A percentile compares a stretch with the other conserved stretches of the same genome.
Evolutionary conservation across 2,113 vertebrate genomes (phyloP).

Genomic region (Hemichromis elongatus): DNA sequence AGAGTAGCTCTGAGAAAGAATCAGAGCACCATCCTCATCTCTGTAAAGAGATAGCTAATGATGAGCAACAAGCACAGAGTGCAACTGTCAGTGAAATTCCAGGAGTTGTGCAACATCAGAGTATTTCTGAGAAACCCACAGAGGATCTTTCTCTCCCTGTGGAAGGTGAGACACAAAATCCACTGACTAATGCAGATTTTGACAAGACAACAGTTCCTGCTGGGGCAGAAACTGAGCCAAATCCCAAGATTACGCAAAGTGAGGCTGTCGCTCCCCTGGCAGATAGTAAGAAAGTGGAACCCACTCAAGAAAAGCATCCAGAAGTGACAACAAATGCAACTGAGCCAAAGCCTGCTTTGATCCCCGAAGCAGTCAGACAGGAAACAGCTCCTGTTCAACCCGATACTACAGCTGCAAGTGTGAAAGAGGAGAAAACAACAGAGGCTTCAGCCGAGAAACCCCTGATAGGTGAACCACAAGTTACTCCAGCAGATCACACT

Average conservation of each 20-base stretch:
- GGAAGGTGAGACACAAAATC: constrained; percentile 21
- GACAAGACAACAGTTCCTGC: constrained; percentile 16
- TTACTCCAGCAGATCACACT: background rate
- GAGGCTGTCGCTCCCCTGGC: background rate
- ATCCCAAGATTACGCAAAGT: background rate
- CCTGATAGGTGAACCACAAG: background rate
- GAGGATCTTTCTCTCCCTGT: background rate
- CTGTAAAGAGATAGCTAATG: background rate
- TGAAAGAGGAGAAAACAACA: background rate
- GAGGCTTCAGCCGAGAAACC: background rate
- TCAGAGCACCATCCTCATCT: background rate
- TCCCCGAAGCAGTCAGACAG: background rate
- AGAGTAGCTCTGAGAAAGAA: constrained; percentile 1
- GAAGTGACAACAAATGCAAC: constrained; percentile 19
- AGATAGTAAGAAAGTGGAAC: constrained; percentile 24
- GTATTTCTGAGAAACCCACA: background rate
- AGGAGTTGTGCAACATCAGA: constrained; percentile 12
- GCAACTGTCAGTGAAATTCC: background rate
- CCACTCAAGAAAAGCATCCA: constrained; percentile 3
- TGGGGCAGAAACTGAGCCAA: constrained; percentile 21
- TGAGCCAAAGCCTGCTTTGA: background rate
- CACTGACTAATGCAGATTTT: constrained; percentile 11
- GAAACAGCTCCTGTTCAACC: background rate
- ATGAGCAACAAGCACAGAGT: constrained; percentile 1
- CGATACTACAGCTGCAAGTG: constrained; percentile 3